phyloP scores from a whole-genome alignment of 1,140 invertebrate genomes.

The Drosophila mayri region DNA sequence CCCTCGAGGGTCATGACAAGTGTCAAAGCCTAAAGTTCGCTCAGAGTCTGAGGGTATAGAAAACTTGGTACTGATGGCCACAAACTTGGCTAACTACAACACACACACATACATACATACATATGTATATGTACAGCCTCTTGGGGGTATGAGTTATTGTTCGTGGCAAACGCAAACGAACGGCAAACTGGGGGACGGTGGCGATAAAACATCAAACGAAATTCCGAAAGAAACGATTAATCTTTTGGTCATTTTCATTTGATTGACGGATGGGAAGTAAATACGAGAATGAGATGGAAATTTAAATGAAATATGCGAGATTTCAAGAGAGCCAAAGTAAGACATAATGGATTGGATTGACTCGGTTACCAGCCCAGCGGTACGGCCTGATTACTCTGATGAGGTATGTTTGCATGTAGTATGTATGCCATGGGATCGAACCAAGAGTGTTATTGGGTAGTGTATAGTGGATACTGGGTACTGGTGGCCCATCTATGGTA shows the following conservation, averaged over 20 bases:
- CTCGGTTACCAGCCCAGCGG: constrained; percentile 4
- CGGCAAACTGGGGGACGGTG: constrained; percentile 62
- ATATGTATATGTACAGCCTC: not conserved
- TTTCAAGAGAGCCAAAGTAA: constrained; percentile 36
- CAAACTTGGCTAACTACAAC: constrained; percentile 13
- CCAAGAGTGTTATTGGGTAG: not conserved
- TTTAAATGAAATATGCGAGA: constrained; percentile 50
- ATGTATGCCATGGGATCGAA: not conserved
- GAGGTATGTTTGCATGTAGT: not conserved
- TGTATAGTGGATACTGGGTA: not conserved
- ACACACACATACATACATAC: not conserved
- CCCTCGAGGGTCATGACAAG: too few species aligned
- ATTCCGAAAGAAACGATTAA: constrained; percentile 84
- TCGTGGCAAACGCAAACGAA: constrained; percentile 28
- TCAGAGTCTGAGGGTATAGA: not conserved
- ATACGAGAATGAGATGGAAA: constrained; percentile 63
- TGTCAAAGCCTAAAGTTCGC: not conserved
- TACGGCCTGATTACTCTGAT: constrained; percentile 8
- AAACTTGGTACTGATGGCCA: not conserved
- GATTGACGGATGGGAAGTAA: constrained; percentile 84
- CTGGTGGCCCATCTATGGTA: constrained; percentile 3
- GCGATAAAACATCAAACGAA: constrained; percentile 83
- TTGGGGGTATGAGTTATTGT: constrained; percentile 40
- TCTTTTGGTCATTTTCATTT: constrained; percentile 84
- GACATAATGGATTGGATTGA: constrained; percentile 40